Conservation (phyloP, 92 coral and sea anemone genomes). For the Palythoa caribaeorum region DNA sequence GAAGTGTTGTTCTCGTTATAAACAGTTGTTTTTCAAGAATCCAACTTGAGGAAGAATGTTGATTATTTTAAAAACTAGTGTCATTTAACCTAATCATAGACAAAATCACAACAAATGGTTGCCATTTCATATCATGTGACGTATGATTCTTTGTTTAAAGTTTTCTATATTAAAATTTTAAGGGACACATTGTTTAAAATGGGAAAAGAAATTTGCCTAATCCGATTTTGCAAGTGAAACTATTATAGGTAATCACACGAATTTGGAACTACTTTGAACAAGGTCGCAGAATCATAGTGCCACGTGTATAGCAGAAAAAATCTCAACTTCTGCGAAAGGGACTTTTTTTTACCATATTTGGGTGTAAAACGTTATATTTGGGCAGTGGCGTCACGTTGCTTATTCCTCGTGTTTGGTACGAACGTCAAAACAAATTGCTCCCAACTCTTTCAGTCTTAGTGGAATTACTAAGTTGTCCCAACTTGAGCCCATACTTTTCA, state of each 20-base stretch:
- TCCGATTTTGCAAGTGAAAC: neutral
- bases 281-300: too few species aligned
- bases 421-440: neutral
- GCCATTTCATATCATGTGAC: neutral
- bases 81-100: neutral
- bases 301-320: neutral
- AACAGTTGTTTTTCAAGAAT: neutral
- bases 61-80: neutral
- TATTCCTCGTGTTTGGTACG: constrained; percentile 1
- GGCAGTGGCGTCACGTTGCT: constrained; percentile 8
- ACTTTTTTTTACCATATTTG: constrained; percentile 3
- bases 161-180: neutral
- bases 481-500: too few species aligned
- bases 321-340: constrained; percentile 6
- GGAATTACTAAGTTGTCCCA: too few species aligned
- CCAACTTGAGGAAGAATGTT: neutral
- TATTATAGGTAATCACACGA: too few species aligned
- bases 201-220: neutral
- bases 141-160: neutral
- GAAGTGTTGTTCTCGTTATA: neutral
- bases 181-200: neutral
- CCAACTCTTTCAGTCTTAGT: neutral
- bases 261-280: too few species aligned
- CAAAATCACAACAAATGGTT: neutral
- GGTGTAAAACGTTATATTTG: constrained; percentile 1